Conservation (phyloP, 2,113 vertebrate species). For the Oxygymnocypris stewartii region DNA sequence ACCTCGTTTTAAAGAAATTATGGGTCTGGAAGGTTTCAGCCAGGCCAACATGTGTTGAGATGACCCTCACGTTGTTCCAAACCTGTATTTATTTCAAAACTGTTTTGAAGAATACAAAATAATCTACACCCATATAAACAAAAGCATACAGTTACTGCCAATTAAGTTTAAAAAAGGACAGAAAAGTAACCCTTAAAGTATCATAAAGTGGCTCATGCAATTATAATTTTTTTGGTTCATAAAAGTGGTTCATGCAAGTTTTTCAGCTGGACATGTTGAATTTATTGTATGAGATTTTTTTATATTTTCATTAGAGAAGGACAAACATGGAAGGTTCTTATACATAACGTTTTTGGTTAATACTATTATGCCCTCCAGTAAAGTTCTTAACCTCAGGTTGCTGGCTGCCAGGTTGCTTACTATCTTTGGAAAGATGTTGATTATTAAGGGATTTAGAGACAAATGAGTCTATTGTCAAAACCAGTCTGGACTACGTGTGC, state of each 20-base stretch:
- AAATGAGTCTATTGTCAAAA: neutral
- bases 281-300: neutral
- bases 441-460: neutral
- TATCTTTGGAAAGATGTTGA: neutral
- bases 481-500: neutral
- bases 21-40: neutral
- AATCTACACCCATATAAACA: neutral
- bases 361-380: neutral
- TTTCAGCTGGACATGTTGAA: neutral
- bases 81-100: neutral
- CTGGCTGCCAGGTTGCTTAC: neutral
- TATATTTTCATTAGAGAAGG: neutral
- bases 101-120: neutral
- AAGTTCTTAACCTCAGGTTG: neutral
- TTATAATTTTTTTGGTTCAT: too few species aligned
- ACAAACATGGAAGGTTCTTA: neutral
- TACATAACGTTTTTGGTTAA: neutral
- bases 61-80: neutral
- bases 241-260: neutral
- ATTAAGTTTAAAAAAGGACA: neutral
- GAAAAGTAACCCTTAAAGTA: neutral
- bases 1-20: neutral
- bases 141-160: neutral
- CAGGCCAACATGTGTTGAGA: neutral
- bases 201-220: neutral